These are phyloP conservation scores for Caenorhabditis wallacei DNA, from an alignment of 2,888 invertebrate species.

Conservation along the genomic window DNA sequence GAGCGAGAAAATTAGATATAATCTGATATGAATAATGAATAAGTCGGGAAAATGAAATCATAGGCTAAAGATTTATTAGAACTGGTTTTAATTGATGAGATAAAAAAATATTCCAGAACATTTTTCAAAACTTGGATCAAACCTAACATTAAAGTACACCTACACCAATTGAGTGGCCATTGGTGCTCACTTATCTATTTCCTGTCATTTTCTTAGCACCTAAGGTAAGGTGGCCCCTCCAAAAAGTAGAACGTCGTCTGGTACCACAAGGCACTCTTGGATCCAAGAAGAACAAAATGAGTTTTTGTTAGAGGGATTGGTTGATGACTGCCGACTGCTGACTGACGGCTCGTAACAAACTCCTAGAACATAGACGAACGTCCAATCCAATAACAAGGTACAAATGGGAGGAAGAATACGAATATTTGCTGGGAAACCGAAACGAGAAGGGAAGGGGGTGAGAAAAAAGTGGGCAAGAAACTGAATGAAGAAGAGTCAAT, in stretches of 20 bases:
- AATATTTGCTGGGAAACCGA: slow-evolving; percentile 13
- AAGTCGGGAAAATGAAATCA: too few relatives aligned
- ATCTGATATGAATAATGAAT: too few relatives aligned
- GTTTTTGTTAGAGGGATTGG: background rate
- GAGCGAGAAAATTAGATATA: too few relatives aligned
- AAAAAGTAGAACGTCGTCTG: slow-evolving; percentile 25
- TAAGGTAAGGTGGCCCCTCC: background rate
- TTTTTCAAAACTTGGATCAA: too few relatives aligned
- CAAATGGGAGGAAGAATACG: slow-evolving; percentile 22
- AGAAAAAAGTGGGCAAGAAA: background rate
- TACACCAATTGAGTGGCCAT: slow-evolving; percentile 28
- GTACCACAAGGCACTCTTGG: too few relatives aligned
- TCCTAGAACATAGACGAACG: slow-evolving; percentile 27
- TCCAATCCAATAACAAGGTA: slow-evolving; percentile 54
- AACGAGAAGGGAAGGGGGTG: background rate
- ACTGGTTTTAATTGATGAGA: too few relatives aligned
- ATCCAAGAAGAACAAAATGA: too few relatives aligned
- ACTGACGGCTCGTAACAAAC: slow-evolving; percentile 10
- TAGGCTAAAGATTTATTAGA: too few relatives aligned
- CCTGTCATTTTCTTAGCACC: slow-evolving; percentile 44
- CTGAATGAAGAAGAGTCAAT: slow-evolving; percentile 19
- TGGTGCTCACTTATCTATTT: slow-evolving; percentile 59
- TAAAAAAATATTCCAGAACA: too few relatives aligned
- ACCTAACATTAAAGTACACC: slow-evolving; percentile 1
- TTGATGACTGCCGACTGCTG: slow-evolving; percentile 26